These are phyloP conservation scores for Tortrix viridana DNA, from an alignment of 2,888 invertebrate genomes.

Conservation along the genomic window DNA sequence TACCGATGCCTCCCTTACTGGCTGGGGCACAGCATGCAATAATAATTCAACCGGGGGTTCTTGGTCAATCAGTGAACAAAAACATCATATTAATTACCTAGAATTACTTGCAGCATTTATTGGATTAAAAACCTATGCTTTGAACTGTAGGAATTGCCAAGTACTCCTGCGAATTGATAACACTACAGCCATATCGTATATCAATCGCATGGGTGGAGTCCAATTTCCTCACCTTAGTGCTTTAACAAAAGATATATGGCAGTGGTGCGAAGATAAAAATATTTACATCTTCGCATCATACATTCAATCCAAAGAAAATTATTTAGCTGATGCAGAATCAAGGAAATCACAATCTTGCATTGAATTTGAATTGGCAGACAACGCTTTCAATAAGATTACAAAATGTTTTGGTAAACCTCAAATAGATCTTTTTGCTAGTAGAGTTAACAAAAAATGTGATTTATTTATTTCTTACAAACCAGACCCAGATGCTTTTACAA, in stretches of 20 bases:
- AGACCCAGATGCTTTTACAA: slow-evolving; percentile 26
- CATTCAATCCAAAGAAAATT: slow-evolving; percentile 3
- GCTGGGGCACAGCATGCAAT: slow-evolving; percentile 5
- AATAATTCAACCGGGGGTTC: neutral
- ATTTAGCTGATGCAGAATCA: slow-evolving; percentile 6
- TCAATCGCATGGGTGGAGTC: too few species aligned
- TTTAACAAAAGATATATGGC: slow-evolving; percentile 4
- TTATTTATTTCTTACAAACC: slow-evolving; percentile 25
- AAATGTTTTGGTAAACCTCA: slow-evolving; percentile 25
- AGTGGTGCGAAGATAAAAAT: slow-evolving; percentile 2
- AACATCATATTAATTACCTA: slow-evolving; percentile 9
- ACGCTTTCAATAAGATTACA: neutral
- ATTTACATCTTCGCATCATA: slow-evolving; percentile 3
- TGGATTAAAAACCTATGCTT: slow-evolving; percentile 1
- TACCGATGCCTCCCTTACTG: neutral
- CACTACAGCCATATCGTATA: slow-evolving; percentile 10
- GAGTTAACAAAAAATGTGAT: slow-evolving; percentile 29
- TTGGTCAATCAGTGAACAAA: slow-evolving; percentile 3
- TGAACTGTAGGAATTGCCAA: neutral
- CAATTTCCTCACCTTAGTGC: neutral
- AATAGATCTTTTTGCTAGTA: slow-evolving; percentile 30
- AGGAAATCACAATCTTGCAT: slow-evolving; percentile 11
- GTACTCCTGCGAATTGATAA: slow-evolving; percentile 9
- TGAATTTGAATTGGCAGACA: slow-evolving; percentile 7
- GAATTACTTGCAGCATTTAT: too few species aligned